These are phyloP conservation scores for Cynocephalus volans DNA, from an alignment of 2,113 vertebrate genomes.

Conservation along the genomic window DNA sequence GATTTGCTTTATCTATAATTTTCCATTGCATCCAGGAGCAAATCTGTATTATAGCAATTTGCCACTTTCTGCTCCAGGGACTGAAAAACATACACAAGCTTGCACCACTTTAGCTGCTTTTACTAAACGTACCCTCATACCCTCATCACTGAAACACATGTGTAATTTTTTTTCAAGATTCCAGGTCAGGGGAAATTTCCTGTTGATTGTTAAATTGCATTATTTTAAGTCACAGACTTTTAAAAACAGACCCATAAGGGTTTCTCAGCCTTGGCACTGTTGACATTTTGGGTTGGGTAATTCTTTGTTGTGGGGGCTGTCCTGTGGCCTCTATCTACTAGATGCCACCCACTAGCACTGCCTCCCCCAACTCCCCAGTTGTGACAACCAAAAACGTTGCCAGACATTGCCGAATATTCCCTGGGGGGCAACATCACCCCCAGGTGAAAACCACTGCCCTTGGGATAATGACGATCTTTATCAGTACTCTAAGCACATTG, in stretches of 20 bases:
- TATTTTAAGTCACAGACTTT: background rate
- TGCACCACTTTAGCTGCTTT: background rate
- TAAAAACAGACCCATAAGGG: background rate
- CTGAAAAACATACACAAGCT: background rate
- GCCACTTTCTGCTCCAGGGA: background rate
- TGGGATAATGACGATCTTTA: background rate
- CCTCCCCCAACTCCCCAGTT: accelerated
- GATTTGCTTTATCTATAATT: background rate
- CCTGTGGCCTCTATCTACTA: background rate
- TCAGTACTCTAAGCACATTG: accelerated
- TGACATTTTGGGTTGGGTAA: no score
- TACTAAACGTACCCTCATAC: accelerated
- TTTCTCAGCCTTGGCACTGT: no score
- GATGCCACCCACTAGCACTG: no score
- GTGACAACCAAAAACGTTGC: background rate
- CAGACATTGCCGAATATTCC: background rate
- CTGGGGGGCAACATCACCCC: background rate
- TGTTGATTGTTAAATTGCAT: background rate
- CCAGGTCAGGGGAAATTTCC: background rate
- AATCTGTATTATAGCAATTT: background rate
- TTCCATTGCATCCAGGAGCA: background rate
- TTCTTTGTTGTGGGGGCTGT: no score
- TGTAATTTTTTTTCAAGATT: background rate
- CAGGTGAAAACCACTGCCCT: background rate
- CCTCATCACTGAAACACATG: accelerated